A percentile compares a stretch with the other conserved stretches of the same genome.
phyloP scores from a whole-genome alignment of 2,797 vertebrate genomes.

The Sebastes hubbsi region DNA sequence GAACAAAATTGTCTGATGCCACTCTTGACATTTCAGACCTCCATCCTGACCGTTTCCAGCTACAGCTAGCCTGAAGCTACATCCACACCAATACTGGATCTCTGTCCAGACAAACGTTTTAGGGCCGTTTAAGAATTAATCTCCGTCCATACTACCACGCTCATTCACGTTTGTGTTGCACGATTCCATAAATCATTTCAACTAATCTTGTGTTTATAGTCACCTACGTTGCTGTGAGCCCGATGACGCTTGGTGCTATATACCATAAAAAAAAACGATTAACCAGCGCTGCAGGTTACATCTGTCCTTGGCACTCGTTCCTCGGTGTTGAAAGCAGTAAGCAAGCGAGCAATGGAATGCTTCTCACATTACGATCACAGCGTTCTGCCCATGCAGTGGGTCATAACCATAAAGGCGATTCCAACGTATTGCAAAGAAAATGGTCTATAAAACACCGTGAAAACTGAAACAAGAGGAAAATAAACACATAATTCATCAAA shows the following conservation, averaged over 20 bases:
- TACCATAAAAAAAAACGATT: not conserved
- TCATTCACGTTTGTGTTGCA: too few species aligned
- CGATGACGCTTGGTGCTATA: not conserved
- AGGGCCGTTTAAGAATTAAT: too few species aligned
- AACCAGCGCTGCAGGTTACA: not conserved
- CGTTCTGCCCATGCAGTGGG: not conserved
- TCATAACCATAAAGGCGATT: not conserved
- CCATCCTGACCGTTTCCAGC: not conserved
- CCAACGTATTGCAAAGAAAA: not conserved
- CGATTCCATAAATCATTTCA: not conserved
- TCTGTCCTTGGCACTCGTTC: not conserved
- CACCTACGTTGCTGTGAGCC: not conserved
- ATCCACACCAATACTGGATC: too few species aligned
- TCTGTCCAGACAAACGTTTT: too few species aligned
- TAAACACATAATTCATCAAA: not conserved
- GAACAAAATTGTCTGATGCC: not conserved
- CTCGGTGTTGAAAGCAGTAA: not conserved
- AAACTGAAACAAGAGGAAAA: not conserved
- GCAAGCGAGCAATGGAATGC: not conserved
- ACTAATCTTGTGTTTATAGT: not conserved
- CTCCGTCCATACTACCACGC: too few species aligned
- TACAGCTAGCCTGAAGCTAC: not conserved
- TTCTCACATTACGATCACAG: not conserved
- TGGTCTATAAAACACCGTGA: not conserved
- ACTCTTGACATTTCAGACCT: not conserved